Conservation (phyloP, 2,888 invertebrate species). For the Hybos culiciformis region DNA sequence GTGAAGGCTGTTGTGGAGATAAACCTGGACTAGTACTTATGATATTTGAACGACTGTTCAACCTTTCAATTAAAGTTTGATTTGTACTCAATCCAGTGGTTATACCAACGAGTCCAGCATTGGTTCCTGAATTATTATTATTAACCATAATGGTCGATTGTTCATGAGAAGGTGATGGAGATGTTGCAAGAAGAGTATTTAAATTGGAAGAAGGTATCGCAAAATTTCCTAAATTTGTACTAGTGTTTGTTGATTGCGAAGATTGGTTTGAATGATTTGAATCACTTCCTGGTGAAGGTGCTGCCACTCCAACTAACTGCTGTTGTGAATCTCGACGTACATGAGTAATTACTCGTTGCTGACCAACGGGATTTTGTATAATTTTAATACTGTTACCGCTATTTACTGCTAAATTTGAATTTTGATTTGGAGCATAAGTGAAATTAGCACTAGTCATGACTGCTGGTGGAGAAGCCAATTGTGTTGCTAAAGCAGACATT, state of each 20-base stretch:
- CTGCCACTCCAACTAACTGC: conserved; percentile 38
- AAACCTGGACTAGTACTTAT: conserved; percentile 17
- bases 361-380: conserved; percentile 16
- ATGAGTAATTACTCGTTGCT: conserved; percentile 19
- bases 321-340: conserved; percentile 34
- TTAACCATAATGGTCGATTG: conserved; percentile 4
- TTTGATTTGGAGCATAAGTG: conserved; percentile 20
- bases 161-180: conserved; percentile 31
- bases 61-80: conserved; percentile 30
- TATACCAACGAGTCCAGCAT: conserved; percentile 4
- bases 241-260: conserved; percentile 30
- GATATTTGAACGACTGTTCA: conserved; percentile 26
- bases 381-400: conserved; percentile 16
- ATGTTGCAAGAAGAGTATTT: conserved; percentile 41
- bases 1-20: conserved; percentile 25
- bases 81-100: conserved; percentile 23
- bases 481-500: conserved; percentile 36
- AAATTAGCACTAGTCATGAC: conserved; percentile 34
- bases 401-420: conserved; percentile 8
- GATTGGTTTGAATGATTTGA: conserved; percentile 35
- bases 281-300: conserved; percentile 34
- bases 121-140: conserved; percentile 2
- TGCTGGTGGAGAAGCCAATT: conserved; percentile 35
- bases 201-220: conserved; percentile 46
- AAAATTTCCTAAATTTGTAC: conserved; percentile 40